Evolutionary conservation across 2,113 vertebrate genomes (phyloP), one percentile per base, ranked within the genome.

Genomic region (Phaethon lepturus): DNA sequence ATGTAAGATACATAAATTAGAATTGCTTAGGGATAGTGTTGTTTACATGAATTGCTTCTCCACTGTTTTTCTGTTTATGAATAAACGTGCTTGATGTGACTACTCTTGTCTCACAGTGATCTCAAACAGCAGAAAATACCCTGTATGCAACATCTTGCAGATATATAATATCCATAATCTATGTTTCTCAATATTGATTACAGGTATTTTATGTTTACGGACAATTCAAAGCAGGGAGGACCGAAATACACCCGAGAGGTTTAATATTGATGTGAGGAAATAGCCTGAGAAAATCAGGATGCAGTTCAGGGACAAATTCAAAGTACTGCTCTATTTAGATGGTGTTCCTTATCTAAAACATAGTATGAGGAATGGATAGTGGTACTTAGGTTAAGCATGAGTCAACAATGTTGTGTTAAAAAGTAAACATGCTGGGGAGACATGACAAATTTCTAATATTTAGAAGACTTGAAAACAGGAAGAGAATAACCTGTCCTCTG

Each of bases 1-100:
- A 80, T 64, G 53, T 55, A 89, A 91, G 93, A 95, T 91, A 95
- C 88, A 91, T 96, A 95, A 93, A 95, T 95, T 97, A 82, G 86
- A 94, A 94, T 74, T 90, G 63, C 90, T 95, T 92, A 77, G 75
- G 79, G 68, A 88, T 74, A 74, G 55, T 40, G 38, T 81, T 81
- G 68, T 76, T 95, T 84, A 63, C 64, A 75, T 77, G 88, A 92
- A 84, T 93, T 0, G 1, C n/a, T 93, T 95, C 64, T 88, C 79
- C 23, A 26, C 52, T 83, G 66, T 68, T 82, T 81, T 88, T 92
- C 63, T 8, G 49, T 90, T 93, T 95, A 76, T 81, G 93, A 84
- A 71, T 83, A 71, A 80, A 68, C 86, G 68, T 84, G 19, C 64
- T 95, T 88, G 58, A 19, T 92, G 71, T 96, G 85, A 83, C 86